Conservation (phyloP, 2,797 vertebrate genomes). For the Phataginus tetradactyla region DNA sequence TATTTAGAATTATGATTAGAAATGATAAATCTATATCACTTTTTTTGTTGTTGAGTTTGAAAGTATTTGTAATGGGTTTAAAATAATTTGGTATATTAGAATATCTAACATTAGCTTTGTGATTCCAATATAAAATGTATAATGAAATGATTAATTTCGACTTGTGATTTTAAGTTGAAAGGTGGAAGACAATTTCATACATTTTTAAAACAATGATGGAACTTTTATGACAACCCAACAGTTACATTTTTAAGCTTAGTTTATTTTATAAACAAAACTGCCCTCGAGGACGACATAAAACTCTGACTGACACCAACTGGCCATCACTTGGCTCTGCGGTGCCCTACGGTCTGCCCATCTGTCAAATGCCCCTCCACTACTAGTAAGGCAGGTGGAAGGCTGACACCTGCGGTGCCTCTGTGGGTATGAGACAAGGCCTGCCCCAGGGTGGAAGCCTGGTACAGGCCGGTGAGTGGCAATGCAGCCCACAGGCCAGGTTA, state of each 20-base stretch:
- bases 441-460: neutral
- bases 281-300: neutral
- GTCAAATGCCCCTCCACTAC: neutral
- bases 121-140: slow-evolving; percentile 4
- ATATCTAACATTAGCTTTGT: neutral
- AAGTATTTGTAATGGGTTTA: slow-evolving; percentile 8
- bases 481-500: neutral
- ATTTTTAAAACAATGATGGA: neutral
- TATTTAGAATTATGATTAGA: slow-evolving; percentile 18
- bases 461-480: neutral
- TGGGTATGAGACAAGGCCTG: neutral
- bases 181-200: neutral
- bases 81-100: slow-evolving; percentile 47
- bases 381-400: neutral
- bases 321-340: too few species aligned
- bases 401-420: neutral
- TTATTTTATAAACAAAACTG: neutral
- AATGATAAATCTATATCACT: neutral
- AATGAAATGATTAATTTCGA: slow-evolving; percentile 33
- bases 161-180: slow-evolving; percentile 25
- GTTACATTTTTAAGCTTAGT: slow-evolving; percentile 24
- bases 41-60: neutral
- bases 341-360: neutral
- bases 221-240: neutral
- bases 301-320: neutral